phyloP scores from a whole-genome alignment of 2,888 invertebrate genomes.

The Spatulosminthurus flaviceps region DNA sequence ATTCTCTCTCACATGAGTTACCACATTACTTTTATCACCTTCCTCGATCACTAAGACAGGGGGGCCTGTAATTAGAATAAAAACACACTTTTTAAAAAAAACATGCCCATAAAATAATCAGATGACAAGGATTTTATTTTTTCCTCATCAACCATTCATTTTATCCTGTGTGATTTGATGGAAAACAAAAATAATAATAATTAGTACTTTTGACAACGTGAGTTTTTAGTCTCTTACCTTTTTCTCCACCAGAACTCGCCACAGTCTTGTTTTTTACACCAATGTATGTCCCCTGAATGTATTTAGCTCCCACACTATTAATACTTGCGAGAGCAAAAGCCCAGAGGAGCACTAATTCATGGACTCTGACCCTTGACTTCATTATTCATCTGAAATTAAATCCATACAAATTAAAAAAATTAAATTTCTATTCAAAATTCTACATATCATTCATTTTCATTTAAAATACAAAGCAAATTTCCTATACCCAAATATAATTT shows the following conservation, averaged over 20 bases:
- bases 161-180: no score
- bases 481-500: no score
- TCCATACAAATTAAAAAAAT: slow-evolving; percentile 2
- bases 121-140: no score
- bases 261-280: slow-evolving; percentile 15
- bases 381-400: slow-evolving; percentile 40
- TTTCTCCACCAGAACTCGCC: background rate
- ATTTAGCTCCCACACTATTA: background rate
- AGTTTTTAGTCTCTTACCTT: background rate
- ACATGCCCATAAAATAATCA: no score
- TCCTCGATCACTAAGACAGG: slow-evolving; percentile 35
- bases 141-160: no score
- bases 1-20: slow-evolving; percentile 51
- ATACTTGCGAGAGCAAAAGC: slow-evolving; percentile 18
- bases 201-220: no score
- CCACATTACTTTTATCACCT: slow-evolving; percentile 24
- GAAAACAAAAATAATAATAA: no score
- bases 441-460: no score
- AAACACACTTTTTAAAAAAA: no score
- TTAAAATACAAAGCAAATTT: no score
- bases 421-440: no score
- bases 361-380: slow-evolving; percentile 19
- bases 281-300: background rate
- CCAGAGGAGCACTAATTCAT: slow-evolving; percentile 7
- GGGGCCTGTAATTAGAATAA: slow-evolving; percentile 38